Conservation (phyloP, 2,888 invertebrate species). For the Campaea margaritaria region DNA sequence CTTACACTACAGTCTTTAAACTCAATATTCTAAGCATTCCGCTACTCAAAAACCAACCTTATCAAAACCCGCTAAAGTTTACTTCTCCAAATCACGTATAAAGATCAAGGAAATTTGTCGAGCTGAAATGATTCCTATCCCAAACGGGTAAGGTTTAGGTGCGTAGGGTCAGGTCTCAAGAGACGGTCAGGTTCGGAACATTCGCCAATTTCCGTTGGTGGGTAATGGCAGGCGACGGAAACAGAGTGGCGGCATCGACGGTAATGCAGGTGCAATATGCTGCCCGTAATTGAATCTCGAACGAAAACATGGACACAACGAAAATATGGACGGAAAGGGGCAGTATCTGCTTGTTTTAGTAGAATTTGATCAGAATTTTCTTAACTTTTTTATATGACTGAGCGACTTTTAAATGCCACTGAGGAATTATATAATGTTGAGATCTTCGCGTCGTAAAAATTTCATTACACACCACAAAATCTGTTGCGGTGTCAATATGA, state of each 20-base stretch:
- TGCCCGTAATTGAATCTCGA: conserved; percentile 14
- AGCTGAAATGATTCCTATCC: conserved; percentile 12
- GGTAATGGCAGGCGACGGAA: conserved; percentile 24
- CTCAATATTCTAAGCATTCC: conserved; percentile 25
- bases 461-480: too few relatives aligned
- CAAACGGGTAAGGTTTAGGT: conserved; percentile 12
- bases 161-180: conserved; percentile 10
- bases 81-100: neutral
- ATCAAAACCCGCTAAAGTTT: neutral
- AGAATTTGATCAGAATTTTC: too few relatives aligned
- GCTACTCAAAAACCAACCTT: conserved; percentile 18
- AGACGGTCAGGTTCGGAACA: conserved; percentile 34
- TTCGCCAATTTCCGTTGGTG: conserved; percentile 28
- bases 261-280: conserved; percentile 31
- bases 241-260: conserved; percentile 22
- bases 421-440: too few relatives aligned
- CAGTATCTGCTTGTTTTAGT: neutral
- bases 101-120: neutral
- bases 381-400: too few relatives aligned
- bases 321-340: neutral
- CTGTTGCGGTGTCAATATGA: too few relatives aligned
- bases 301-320: conserved; percentile 9
- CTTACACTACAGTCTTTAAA: conserved; percentile 28
- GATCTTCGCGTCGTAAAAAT: too few relatives aligned
- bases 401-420: too few relatives aligned